phyloP scores from a whole-genome alignment of 2,888 invertebrate genomes.

The Choristoneura rosaceana region DNA sequence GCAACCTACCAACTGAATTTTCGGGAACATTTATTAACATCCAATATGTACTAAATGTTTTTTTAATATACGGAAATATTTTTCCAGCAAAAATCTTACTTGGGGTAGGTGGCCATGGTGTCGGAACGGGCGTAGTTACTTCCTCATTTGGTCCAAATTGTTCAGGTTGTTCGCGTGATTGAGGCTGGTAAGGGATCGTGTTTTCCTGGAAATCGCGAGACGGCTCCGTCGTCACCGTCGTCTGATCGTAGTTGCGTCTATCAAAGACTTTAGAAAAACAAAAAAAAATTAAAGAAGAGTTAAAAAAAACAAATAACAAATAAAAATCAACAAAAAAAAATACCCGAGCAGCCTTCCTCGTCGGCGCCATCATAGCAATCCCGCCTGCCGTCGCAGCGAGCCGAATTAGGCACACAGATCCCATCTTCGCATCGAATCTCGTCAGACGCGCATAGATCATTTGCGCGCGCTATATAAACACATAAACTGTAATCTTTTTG shows the following conservation, averaged over 20 bases:
- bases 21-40: too few species aligned
- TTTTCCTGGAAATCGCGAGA: not conserved
- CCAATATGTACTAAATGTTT: too few species aligned
- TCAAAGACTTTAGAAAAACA: slow-evolving; percentile 42
- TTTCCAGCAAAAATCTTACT: not conserved
- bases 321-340: slow-evolving; percentile 43
- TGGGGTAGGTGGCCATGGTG: not conserved
- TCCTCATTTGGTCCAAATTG: not conserved
- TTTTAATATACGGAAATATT: too few species aligned
- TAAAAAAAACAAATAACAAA: slow-evolving; percentile 46
- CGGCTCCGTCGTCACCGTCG: slow-evolving; percentile 6
- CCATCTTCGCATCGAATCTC: slow-evolving; percentile 83
- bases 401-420: slow-evolving; percentile 75
- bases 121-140: not conserved
- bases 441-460: slow-evolving; percentile 56
- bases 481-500: not conserved
- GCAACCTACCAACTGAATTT: too few species aligned
- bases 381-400: slow-evolving; percentile 71
- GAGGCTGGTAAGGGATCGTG: slow-evolving; percentile 1
- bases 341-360: slow-evolving; percentile 59
- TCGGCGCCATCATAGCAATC: slow-evolving; percentile 81
- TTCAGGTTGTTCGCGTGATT: not conserved
- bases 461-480: slow-evolving; percentile 50
- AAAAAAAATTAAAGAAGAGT: slow-evolving; percentile 41
- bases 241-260: not conserved